Evolutionary conservation across 2,888 invertebrate species (phyloP).

Genomic region (Smittia sp.): DNA sequence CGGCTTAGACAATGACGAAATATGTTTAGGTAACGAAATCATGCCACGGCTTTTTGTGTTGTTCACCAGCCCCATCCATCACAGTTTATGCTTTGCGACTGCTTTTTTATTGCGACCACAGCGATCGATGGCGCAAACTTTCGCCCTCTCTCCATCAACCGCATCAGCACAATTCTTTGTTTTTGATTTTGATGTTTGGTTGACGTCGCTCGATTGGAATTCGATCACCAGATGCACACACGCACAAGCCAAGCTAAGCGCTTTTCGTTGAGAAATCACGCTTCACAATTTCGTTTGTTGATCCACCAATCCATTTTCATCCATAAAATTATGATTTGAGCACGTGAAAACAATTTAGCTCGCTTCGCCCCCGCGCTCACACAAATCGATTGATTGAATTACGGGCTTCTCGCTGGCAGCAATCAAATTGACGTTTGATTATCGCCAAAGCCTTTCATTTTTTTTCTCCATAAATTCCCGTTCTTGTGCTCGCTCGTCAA

Average conservation of each 20-base stretch:
- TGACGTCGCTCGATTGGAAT: too few relatives aligned
- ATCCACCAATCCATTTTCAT: not conserved
- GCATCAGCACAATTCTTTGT: too few relatives aligned
- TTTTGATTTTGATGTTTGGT: too few relatives aligned
- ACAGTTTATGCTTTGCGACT: too few relatives aligned
- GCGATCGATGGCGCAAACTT: too few relatives aligned
- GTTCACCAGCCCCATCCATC: not conserved
- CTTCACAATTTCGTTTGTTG: conserved; percentile 4
- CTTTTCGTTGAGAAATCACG: not conserved
- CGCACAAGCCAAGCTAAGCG: too few relatives aligned
- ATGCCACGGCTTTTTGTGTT: not conserved
- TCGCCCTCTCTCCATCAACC: too few relatives aligned
- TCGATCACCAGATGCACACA: too few relatives aligned
- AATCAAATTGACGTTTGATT: not conserved
- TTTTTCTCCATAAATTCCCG: not conserved
- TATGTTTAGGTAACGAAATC: conserved; percentile 39
- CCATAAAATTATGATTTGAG: too few relatives aligned
- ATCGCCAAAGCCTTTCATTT: not conserved
- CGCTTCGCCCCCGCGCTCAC: not conserved
- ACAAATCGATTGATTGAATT: not conserved
- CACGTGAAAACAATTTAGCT: not conserved
- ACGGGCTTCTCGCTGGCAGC: not conserved
- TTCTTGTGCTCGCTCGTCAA: conserved; percentile 5
- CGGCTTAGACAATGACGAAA: conserved; percentile 38
- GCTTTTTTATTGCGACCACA: too few relatives aligned